Base-by-base conservation (phyloP, 53 echinoderm and acorn worm species). In the Patiria pectinifera region DNA sequence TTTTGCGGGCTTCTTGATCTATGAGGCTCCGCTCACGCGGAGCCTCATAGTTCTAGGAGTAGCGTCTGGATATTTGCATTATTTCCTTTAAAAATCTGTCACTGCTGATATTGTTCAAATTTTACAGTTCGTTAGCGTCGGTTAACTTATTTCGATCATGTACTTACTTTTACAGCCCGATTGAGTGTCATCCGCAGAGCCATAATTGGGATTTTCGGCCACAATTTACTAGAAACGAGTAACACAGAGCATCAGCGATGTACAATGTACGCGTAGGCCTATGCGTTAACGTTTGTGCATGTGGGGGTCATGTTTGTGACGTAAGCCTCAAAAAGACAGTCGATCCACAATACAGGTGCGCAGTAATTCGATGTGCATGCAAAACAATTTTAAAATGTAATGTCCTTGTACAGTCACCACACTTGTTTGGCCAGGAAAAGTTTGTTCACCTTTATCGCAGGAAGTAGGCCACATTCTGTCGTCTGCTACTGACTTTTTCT, bases 131-230 rank as follows among this genome's bases (percentile, higher is more conserved):
- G 15, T 66, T 66, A 18, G 66, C 19, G 3, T 66, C 3, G 14
- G 15, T 66, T 16, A 84, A 24, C 8, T 4, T 62, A 5, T 3
- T 6, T 11, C 26, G 3, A 62, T 26, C 62, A 45, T 11, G 62
- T 26, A 63, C 43, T 87, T 60, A 87, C 76, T 62, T 63, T 84
- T 11, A 84, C 26, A 14, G 66, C 62, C 11, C 84, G 84, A 18
- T 84, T 84, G 4, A 66, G 14, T 84, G 84, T 84, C 62, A 84
- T 53, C 43, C 84, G 84, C 26, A 84, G 84, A 44, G 84, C 84
- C 84, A 84, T 84, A 23, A 11, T 23, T 4, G 74, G 3, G 66
- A 13, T 66, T 66, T 18, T 66, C 66, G 19, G 66, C 19, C 14
- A 66, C 66, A 66, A 15, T 66, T 66, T 15, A 66, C 66, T 3